Evolutionary conservation across 2,888 invertebrate species (phyloP).

Genomic region (Amiota mariae): DNA sequence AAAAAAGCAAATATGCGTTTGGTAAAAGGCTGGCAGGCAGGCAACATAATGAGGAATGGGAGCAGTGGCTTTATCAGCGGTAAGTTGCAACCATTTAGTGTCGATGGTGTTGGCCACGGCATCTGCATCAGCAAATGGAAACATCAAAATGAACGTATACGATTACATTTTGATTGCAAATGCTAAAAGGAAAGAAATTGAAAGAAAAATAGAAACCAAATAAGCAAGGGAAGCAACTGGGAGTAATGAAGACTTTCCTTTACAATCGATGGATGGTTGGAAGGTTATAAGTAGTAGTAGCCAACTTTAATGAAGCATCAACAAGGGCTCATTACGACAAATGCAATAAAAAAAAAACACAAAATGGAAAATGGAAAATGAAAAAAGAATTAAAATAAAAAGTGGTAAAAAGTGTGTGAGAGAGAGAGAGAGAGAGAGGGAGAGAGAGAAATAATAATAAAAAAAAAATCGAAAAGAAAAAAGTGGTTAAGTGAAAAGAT

Average conservation of each 20-base stretch:
- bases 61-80: too few species aligned
- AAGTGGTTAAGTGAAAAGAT: too few species aligned
- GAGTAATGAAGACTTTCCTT: too few species aligned
- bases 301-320: neutral
- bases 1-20: conserved; percentile 20
- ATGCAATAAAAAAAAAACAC: conserved; percentile 17
- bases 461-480: neutral
- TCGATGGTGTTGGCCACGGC: neutral
- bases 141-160: conserved; percentile 22
- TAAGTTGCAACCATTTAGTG: too few species aligned
- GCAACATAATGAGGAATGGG: too few species aligned
- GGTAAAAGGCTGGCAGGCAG: too few species aligned
- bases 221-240: too few species aligned
- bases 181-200: too few species aligned
- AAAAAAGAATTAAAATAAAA: conserved; percentile 2
- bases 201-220: too few species aligned
- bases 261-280: too few species aligned
- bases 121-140: neutral
- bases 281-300: neutral
- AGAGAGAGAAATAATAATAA: neutral
- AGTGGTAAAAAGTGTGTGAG: conserved; percentile 33
- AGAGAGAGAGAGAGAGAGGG: neutral
- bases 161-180: conserved; percentile 30
- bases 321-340: conserved; percentile 3
- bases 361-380: conserved; percentile 10